Evolutionary conservation across 2,113 vertebrate genomes (phyloP).

Genomic region (Myotis davidii): DNA sequence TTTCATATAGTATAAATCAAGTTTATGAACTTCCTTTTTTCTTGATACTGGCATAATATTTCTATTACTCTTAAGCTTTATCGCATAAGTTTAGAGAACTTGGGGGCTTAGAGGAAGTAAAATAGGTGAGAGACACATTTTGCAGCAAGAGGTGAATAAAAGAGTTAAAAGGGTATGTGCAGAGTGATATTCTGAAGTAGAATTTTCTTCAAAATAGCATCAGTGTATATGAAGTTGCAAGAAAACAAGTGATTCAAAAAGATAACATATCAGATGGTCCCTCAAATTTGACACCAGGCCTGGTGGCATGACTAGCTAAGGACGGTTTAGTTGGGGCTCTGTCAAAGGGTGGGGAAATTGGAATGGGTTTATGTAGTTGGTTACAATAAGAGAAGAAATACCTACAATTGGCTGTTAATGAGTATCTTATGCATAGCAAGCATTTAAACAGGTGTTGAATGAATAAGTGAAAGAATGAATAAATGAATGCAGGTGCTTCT

Average conservation of each 20-base stretch:
- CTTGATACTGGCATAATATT: neutral
- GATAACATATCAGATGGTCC: neutral
- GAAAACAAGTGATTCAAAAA: slow-evolving; percentile 11
- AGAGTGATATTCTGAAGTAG: slow-evolving; percentile 28
- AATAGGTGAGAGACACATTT: slow-evolving; percentile 26
- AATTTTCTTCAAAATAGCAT: slow-evolving; percentile 40
- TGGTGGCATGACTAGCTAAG: neutral
- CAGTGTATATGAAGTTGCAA: neutral
- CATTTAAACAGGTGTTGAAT: neutral
- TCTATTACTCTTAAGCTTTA: slow-evolving; percentile 17
- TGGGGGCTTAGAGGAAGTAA: neutral
- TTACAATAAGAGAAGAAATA: slow-evolving; percentile 25
- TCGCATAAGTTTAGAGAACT: neutral
- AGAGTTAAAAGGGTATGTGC: neutral
- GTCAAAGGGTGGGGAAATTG: neutral
- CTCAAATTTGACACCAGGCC: neutral
- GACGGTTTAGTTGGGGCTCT: neutral
- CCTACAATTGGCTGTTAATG: neutral
- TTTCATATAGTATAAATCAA: slow-evolving; percentile 7
- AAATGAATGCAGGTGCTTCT: slow-evolving; percentile 42
- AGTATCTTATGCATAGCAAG: neutral
- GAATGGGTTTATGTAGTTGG: slow-evolving; percentile 6
- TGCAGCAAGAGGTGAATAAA: slow-evolving; percentile 20
- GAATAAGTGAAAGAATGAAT: slow-evolving; percentile 6
- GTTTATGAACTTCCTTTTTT: slow-evolving; percentile 30